Percentiles rank a stretch among this genome's conserved stretches.
Evolutionary conservation across 2,797 vertebrate genomes (phyloP).

Genomic region (Liasis olivaceus): DNA sequence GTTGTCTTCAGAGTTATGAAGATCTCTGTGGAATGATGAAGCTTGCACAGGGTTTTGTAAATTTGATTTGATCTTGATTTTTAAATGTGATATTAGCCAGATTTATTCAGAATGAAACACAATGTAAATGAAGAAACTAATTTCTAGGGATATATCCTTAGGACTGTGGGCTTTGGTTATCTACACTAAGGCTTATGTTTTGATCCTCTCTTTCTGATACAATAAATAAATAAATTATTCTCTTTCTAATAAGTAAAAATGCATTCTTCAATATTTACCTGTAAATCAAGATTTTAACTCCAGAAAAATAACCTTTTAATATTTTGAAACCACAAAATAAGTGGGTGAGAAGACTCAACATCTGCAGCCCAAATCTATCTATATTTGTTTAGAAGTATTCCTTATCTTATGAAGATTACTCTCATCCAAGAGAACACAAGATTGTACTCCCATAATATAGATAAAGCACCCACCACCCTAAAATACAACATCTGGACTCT

Average conservation of each 20-base stretch:
- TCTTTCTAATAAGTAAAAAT: background rate
- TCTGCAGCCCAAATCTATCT: background rate
- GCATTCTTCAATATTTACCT: background rate
- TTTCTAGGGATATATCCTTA: background rate
- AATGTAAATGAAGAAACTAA: background rate
- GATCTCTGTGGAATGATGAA: background rate
- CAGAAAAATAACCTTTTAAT: background rate
- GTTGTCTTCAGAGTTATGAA: background rate
- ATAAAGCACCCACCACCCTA: background rate
- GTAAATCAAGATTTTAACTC: background rate
- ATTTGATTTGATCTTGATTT: background rate
- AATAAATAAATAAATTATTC: too few species aligned
- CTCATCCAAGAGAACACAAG: background rate
- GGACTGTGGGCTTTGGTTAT: background rate
- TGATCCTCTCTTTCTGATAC: background rate
- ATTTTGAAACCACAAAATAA: fast-evolving
- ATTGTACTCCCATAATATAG: background rate
- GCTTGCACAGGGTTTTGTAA: background rate
- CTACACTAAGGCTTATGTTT: background rate
- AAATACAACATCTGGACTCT: background rate
- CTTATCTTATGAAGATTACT: background rate
- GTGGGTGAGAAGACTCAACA: background rate
- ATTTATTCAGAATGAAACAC: background rate
- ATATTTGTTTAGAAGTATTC: background rate
- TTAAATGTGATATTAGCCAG: background rate